Evolutionary conservation across 2,888 invertebrate species (phyloP), one percentile per base, ranked within the genome.

Genomic region (Apodemia hepburni): DNA sequence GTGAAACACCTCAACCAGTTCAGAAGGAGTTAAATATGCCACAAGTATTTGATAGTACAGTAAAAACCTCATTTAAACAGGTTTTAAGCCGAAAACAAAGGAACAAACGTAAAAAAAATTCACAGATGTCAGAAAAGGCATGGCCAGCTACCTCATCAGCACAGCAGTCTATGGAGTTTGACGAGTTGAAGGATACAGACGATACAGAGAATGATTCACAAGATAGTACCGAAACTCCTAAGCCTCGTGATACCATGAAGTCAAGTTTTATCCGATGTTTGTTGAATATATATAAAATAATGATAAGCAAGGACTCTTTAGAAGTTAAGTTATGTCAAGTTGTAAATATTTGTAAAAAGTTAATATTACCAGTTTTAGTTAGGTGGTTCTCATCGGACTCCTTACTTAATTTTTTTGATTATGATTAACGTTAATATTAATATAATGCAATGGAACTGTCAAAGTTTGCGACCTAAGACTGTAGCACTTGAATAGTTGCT

Each of bases 401-500:
- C 27, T 27, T 54, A 27, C 15, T 27, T 54, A 27, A 54, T 2
- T 54, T 27, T 27, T 22, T 54, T 54, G 27, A 15, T 27, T 47
- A 62, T 27, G 47, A 58, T 62, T 58, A 58, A 58, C 22, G 42
- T 45, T 5, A 58, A 18, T 11, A 17, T 58, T 51, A 67, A 65
- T 61, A 63, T 68, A 33, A n/a, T 69, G 0, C 71, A 74, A 49
- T 73, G 73, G 75, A 75, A 75, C 54, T 59, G 65, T 2, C 72
- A 69, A 61, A 74, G 74, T 61, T 8, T 74, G 2, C 64, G 62
- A 57, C 72, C 72, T n/a, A 74, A 74, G 58, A 11, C 45, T 7
- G 3, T 29, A 42, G 27, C 22, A 0, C 67, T 74, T 8, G 70
- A 70, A 61, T 2, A 33, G 1, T 27, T 73, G 2, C 59, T 74